Percentiles rank a stretch among this genome's conserved stretches.
phyloP scores from a whole-genome alignment of 2,888 invertebrate genomes.

The Drosophila suboccidentalis region DNA sequence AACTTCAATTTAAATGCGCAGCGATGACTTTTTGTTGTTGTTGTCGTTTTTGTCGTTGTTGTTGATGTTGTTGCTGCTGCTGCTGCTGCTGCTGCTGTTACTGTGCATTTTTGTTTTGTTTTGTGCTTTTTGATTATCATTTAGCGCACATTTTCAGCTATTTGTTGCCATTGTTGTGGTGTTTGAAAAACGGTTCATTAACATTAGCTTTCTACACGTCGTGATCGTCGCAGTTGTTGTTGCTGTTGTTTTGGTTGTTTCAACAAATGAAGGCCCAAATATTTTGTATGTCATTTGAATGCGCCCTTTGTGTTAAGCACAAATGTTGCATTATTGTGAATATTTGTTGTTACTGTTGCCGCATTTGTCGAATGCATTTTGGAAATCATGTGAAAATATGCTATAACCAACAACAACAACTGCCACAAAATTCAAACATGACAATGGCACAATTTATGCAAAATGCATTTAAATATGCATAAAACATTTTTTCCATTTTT shows the following conservation, averaged over 20 bases:
- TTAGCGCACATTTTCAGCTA: conserved; percentile 57
- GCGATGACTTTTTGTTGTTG: conserved; percentile 23
- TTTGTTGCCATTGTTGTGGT: conserved; percentile 49
- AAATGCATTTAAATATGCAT: conserved; percentile 63
- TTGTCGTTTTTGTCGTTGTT: conserved; percentile 29
- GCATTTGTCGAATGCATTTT: conserved; percentile 67
- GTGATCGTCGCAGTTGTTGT: conserved; percentile 21
- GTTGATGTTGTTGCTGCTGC: conserved; percentile 23
- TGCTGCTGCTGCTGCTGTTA: conserved; percentile 27
- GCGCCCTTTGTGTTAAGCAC: conserved; percentile 52
- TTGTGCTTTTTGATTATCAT: conserved; percentile 55
- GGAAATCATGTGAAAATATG: conserved; percentile 58
- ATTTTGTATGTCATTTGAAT: conserved; percentile 69
- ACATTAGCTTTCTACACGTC: conserved; percentile 70
- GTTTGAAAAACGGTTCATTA: conserved; percentile 69
- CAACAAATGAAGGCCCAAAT: conserved; percentile 69
- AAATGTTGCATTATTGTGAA: conserved; percentile 44
- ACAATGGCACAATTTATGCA: conserved; percentile 71
- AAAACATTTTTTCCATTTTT: conserved; percentile 47
- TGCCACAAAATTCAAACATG: conserved; percentile 48
- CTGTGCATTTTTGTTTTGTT: conserved; percentile 18
- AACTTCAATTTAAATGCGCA: conserved; percentile 51
- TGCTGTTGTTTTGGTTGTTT: conserved; percentile 32
- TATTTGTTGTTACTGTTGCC: conserved; percentile 26
- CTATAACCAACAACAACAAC: conserved; percentile 5